Base-by-base conservation (phyloP, 2,113 vertebrate species). In the Elgaria multicarinata region DNA sequence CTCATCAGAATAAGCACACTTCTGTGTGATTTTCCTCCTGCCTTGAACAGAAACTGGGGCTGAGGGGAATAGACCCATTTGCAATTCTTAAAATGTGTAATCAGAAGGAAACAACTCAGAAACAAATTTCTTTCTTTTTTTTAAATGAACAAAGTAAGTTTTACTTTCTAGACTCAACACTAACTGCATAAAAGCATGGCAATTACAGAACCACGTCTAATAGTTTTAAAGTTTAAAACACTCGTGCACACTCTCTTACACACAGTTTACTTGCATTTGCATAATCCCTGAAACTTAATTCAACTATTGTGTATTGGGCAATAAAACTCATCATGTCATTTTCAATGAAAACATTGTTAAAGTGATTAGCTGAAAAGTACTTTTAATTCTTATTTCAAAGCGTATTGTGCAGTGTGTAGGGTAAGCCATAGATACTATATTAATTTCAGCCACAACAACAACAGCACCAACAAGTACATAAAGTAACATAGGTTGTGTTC, bases 311-410 rank as follows among this genome's bases (percentile, higher is more conserved):
- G 84, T 95, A 88, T 85, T 94, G 93, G 86, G 87, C 88, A 84
- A 62, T 33, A 3, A 64, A 94, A 83, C 92, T 94, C 96, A 72
- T 96, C 95, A 93, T 87, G 88, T 90, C 92, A 91, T 87, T 96
- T 96, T 95, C 92, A 95, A 94, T 95, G 91, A 88, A 96, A 97
- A 94, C 87, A 87, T 84, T 95, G 94, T 94, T 94, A 92, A 88
- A 95, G 95, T n/a, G 31, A 55, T 80, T 80, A 93, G 4, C 0
- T 86, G 93, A 92, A 91, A 91, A 96, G 92, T 81, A 62, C 87
- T 76, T 85, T 89, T 96, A 93, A 94, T 93, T 22, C 64, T 26
- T 5, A 24, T 66, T 9, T 66, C 5, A 26, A 26, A 66, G 24
- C 3, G 20, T 26, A 9, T 18, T 58, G 55, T 58, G 55, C 55